Conservation (phyloP, 2,797 vertebrate genomes). For the Xyrichtys novacula region DNA sequence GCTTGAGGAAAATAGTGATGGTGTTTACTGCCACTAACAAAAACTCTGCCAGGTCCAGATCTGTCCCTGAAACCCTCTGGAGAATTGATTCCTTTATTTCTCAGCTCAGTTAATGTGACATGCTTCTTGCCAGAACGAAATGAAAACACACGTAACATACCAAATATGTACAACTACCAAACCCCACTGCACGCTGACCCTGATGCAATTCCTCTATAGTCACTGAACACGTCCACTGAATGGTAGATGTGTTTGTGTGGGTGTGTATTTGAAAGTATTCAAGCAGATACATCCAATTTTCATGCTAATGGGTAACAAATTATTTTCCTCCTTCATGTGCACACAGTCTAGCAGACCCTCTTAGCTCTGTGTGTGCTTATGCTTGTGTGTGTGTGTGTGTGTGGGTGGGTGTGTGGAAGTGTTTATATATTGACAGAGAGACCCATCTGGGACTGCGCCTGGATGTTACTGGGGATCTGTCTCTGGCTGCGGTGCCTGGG, state of each 20-base stretch:
- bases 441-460: slow-evolving; percentile 68
- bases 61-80: slow-evolving; percentile 5
- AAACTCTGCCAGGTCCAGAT: slow-evolving; percentile 11
- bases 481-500: slow-evolving; percentile 15
- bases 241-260: slow-evolving; percentile 10
- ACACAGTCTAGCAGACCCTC: slow-evolving; percentile 8
- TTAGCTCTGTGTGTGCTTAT: slow-evolving; percentile 22
- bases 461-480: slow-evolving; percentile 44
- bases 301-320: slow-evolving; percentile 42
- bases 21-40: slow-evolving; percentile 9
- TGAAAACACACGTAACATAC: slow-evolving; percentile 19
- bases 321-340: slow-evolving; percentile 20
- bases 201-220: slow-evolving; percentile 18
- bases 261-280: slow-evolving; percentile 28
- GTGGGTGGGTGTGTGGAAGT: slow-evolving; percentile 26
- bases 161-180: slow-evolving; percentile 7
- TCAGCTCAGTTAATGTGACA: slow-evolving; percentile 17
- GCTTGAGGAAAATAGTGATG: background rate
- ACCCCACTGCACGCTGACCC: slow-evolving; percentile 8
- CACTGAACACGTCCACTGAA: slow-evolving; percentile 3
- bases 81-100: background rate
- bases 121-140: slow-evolving; percentile 6
- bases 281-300: slow-evolving; percentile 32
- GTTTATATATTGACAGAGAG: slow-evolving; percentile 22
- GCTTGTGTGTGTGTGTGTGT: slow-evolving; percentile 22